Conservation (phyloP, 2,113 vertebrate species). For the Sebastes schlegelii region DNA sequence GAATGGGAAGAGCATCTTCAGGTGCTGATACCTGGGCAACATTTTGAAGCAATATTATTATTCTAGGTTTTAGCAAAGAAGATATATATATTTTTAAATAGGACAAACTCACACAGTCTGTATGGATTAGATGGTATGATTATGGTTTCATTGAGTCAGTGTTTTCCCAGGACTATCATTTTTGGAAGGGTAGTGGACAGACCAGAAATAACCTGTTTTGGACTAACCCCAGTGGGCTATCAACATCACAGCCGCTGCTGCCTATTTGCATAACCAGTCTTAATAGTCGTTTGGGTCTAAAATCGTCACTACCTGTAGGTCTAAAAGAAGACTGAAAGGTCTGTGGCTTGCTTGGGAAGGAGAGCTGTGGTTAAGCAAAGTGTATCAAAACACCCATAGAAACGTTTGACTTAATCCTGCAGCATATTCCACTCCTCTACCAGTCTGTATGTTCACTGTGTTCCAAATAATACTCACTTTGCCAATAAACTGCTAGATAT, state of each 20-base stretch:
- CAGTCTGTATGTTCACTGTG: background rate
- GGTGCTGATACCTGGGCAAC: constrained; percentile 27
- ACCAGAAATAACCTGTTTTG: background rate
- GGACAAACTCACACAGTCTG: background rate
- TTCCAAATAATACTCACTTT: background rate
- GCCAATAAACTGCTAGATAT: background rate
- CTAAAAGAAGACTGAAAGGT: background rate
- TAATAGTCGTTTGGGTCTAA: background rate
- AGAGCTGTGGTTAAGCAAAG: background rate
- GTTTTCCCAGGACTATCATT: background rate
- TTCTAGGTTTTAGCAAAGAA: background rate
- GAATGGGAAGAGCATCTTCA: background rate
- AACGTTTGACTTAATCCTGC: background rate
- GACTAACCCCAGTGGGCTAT: background rate
- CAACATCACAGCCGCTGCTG: background rate
- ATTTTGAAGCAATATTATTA: constrained; percentile 13
- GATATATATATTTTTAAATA: background rate
- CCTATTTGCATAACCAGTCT: background rate
- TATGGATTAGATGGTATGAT: background rate
- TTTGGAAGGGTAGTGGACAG: background rate
- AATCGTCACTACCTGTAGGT: background rate
- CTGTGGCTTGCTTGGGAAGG: background rate
- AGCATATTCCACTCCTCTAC: background rate
- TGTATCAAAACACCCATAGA: background rate
- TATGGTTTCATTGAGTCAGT: background rate